Evolutionary conservation across 35 echinoderm and acorn worm species (phyloP).

Genomic region (Apostichopus californicus): DNA sequence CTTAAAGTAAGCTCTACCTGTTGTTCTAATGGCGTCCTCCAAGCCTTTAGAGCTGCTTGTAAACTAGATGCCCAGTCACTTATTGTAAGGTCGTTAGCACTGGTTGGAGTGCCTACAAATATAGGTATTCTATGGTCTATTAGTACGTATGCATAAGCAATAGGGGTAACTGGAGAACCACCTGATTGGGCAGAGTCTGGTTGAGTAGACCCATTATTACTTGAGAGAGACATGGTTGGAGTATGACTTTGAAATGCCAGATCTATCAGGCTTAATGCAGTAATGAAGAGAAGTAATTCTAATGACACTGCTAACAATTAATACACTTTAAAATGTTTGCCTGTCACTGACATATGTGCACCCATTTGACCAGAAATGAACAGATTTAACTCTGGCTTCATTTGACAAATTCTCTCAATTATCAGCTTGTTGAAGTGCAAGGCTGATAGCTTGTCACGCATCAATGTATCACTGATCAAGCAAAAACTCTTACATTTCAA

Average conservation of each 20-base stretch:
- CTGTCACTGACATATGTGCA: not conserved
- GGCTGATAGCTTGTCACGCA: constrained; percentile 24
- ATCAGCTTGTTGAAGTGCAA: constrained; percentile 17
- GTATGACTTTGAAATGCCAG: too few relatives aligned
- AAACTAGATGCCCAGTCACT: not conserved
- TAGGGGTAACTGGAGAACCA: too few relatives aligned
- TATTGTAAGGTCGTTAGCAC: not conserved
- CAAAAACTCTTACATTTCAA: constrained; percentile 41
- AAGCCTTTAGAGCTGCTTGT: not conserved
- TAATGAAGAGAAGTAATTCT: not conserved
- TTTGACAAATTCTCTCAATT: not conserved
- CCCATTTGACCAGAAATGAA: constrained; percentile 47
- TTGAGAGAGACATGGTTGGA: too few relatives aligned
- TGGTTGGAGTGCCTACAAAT: too few relatives aligned
- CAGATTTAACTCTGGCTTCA: not conserved
- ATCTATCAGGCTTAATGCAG: not conserved
- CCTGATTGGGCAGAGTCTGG: too few relatives aligned
- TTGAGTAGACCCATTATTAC: too few relatives aligned
- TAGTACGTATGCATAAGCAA: too few relatives aligned
- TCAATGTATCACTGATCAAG: constrained; percentile 25
- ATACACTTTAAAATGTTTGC: not conserved
- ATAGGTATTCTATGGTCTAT: too few relatives aligned
- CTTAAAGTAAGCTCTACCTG: not conserved
- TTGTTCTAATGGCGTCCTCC: not conserved
- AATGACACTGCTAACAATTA: not conserved